These are phyloP conservation scores for Horisme vitalbata DNA, from an alignment of 2,888 invertebrate species.

Conservation along the genomic window DNA sequence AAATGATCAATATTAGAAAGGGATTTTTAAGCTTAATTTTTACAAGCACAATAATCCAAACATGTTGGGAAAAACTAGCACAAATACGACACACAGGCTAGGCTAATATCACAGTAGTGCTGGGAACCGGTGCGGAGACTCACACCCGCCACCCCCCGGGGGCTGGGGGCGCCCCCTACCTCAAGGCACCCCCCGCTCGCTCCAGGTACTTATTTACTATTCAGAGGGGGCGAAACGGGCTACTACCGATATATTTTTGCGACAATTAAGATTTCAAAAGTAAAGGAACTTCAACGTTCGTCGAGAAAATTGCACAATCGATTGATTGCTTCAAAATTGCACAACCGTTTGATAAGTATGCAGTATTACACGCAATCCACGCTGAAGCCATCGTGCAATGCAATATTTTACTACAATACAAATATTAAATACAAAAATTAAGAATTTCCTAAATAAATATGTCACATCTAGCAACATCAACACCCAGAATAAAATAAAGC, in stretches of 20 bases:
- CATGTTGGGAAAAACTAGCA: conserved; percentile 75
- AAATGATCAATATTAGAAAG: conserved; percentile 68
- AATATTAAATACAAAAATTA: conserved; percentile 29
- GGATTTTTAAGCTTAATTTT: conserved; percentile 62
- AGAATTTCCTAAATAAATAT: conserved; percentile 25
- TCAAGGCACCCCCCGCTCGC: conserved; percentile 36
- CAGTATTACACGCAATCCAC: conserved; percentile 43
- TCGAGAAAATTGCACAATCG: conserved; percentile 58
- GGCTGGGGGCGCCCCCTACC: conserved; percentile 2
- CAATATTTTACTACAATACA: conserved; percentile 11
- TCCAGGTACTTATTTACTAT: conserved; percentile 74
- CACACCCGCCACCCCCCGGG: conserved; percentile 36
- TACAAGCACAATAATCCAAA: conserved; percentile 72
- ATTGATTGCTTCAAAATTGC: conserved; percentile 52
- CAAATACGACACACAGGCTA: conserved; percentile 81
- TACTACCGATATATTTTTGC: conserved; percentile 76
- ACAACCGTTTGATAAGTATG: conserved; percentile 54
- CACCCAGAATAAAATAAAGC: conserved; percentile 42
- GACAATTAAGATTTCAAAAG: conserved; percentile 78
- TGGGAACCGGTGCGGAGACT: conserved; percentile 73
- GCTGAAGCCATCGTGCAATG: conserved; percentile 29
- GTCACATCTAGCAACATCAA: conserved; percentile 24
- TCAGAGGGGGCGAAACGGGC: conserved; percentile 74
- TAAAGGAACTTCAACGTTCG: conserved; percentile 57
- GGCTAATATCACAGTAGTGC: conserved; percentile 83